Base-by-base conservation (phyloP, 2,888 invertebrate genomes). In the Watsonalla binaria region DNA sequence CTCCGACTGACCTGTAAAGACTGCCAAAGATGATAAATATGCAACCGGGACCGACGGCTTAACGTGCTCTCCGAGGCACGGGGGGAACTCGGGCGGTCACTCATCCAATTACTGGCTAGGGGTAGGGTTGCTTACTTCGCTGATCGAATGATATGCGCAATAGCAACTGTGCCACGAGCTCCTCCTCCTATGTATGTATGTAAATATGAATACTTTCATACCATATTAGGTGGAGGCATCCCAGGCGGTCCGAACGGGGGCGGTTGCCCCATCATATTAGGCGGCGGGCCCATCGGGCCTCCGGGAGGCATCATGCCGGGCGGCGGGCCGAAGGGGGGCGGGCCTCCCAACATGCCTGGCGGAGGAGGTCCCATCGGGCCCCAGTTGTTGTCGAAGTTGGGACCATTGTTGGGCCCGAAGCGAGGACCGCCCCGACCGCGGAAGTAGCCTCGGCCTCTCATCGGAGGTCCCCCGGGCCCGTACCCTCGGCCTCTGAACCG, bases 401-500 rank as follows among this genome's bases (percentile, higher is more conserved):
- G 92, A 6, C 92, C 90, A 66, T 90, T 81, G 60, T 92, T 87
- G 0, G 87, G 90, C 0, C 92, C 92, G 57, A 92, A 90, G 54
- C 87, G 76, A 0, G 89, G 88, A 0, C 83, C 92, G 0, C 92
- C 92, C 0, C 92, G 80, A 15, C 90, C 90, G 0, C 92, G 82
- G 74, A 92, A 89, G 59, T 90, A 92, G 13, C 92, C 91, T 1
- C 92, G 81, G 0, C 92, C 92, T 45, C 92, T 74, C 76, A 92
- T 92, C 0, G 92, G 92, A 0, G 92, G 92, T 8, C 92, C 92
- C 0, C 92, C 91, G 0, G 92, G 92, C 0, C 94, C 94, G 76
- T 93, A 94, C 14, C 93, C 93, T 62, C 94, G 89, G 4, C 94
- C 94, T 45, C 94, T 84, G 70, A 94, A 95, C 24, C 94, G 86